Evolutionary conservation across 2,113 vertebrate species (phyloP).

Genomic region (Alouatta palliata): DNA sequence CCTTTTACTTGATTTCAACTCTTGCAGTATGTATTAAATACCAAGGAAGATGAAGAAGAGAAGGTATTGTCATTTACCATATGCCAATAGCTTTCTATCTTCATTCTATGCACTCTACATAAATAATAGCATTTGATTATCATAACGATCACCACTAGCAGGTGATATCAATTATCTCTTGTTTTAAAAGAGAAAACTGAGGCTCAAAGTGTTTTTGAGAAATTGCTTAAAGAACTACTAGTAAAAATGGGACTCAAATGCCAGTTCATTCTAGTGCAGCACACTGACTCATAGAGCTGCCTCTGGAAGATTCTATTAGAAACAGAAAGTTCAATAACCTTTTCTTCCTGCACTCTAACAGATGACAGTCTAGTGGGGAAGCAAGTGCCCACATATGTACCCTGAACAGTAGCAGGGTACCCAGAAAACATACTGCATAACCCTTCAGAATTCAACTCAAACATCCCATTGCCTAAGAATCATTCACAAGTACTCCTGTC

Average conservation of each 20-base stretch:
- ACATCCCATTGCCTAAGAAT: background rate
- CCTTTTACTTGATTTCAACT: background rate
- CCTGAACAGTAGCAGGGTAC: background rate
- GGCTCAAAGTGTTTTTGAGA: background rate
- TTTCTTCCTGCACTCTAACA: background rate
- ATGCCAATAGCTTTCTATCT: background rate
- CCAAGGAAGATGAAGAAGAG: background rate
- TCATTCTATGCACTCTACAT: too few species aligned
- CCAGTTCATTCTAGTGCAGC: background rate
- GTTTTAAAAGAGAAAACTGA: background rate
- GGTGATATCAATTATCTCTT: background rate
- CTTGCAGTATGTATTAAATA: background rate
- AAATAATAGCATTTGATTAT: background rate
- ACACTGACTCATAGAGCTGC: background rate
- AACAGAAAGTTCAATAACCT: background rate
- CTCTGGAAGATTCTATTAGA: background rate
- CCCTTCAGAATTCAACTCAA: background rate
- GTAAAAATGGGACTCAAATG: background rate
- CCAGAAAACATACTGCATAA: background rate
- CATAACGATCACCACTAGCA: background rate
- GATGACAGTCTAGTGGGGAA: background rate
- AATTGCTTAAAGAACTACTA: background rate
- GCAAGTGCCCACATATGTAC: rapidly evolving
- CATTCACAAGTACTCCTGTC: background rate
- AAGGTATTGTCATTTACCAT: background rate